A percentile compares a stretch with the other conserved stretches of the same genome.
phyloP scores from a whole-genome alignment of 2,797 vertebrate genomes.

The Pantherophis alleghaniensis region DNA sequence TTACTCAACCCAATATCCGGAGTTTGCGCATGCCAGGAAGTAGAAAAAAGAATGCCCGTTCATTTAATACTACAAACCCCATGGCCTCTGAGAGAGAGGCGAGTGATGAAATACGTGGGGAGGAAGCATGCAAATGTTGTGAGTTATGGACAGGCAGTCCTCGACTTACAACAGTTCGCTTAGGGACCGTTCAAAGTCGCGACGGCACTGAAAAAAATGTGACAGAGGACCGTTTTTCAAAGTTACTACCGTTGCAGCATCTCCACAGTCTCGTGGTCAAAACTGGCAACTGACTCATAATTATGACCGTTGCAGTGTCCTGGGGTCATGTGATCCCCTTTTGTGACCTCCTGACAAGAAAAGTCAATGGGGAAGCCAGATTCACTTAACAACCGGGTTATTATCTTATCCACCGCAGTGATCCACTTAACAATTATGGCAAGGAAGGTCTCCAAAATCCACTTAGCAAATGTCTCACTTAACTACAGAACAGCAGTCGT shows the following conservation, averaged over 20 bases:
- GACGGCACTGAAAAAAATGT: background rate
- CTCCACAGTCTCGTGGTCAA: no score
- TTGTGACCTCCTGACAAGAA: background rate
- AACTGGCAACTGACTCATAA: background rate
- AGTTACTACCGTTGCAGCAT: no score
- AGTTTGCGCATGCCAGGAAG: background rate
- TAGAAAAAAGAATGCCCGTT: background rate
- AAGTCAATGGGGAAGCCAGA: background rate
- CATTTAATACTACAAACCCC: background rate
- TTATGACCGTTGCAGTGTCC: background rate
- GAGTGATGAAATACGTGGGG: background rate
- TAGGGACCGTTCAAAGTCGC: background rate
- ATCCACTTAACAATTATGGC: no score
- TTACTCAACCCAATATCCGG: background rate
- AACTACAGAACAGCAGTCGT: no score
- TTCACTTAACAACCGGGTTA: background rate
- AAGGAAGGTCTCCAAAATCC: no score
- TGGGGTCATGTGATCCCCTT: background rate
- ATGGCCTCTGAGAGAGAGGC: background rate
- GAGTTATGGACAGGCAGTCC: background rate
- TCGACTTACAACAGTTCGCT: background rate
- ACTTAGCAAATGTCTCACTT: no score
- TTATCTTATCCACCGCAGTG: background rate
- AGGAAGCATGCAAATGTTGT: background rate
- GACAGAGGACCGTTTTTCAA: background rate